Base-by-base conservation (phyloP, 2,113 vertebrate genomes). In the Micromys minutus region DNA sequence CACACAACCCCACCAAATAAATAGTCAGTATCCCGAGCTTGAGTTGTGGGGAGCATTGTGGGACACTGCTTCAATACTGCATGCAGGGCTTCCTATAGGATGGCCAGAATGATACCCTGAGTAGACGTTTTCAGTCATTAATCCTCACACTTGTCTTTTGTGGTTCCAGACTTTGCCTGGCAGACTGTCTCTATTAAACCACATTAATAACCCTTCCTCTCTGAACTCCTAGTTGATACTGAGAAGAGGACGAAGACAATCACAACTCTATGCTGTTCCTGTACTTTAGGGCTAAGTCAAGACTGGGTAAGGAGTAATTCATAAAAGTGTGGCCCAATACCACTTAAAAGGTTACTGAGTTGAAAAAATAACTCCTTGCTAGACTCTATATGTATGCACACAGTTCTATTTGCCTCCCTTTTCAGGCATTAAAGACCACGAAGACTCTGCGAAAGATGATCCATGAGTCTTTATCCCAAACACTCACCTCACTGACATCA, bases 91-190 rank as follows among this genome's bases (percentile, higher is more conserved):
- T 99, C 99, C 96, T 99, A 63, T 10, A 84, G 26, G 16, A 63
- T 2, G 15, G 7, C 50, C 47, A 55, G 34, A 29, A 29, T 4
- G 36, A 39, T 15, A 87, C 22, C 47, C 98, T 98, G 98, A 97
- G 99, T 99, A 86, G 99, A 99, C 98, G 99, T 99, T 98, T 99
- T 99, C 98, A 99, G 98, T 99, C 99, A 91, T 98, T 99, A 97
- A 99, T 99, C 99, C 98, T 99, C 99, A 97, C 99, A 99, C 95
- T 99, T 99, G 97, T 99, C 99, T 98, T 99, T 99, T 98, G 99
- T 99, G 98, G 99, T 99, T 98, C 98, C 99, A 98, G 99, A 99
- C 99, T 99, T 99, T 99, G 99, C 99, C 99, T n/a, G 99, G 99
- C 93, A 99, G 98, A 97, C 98, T 99, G 98, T 98, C 99, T 99